Evolutionary conservation across 2,113 vertebrate species (phyloP).

Genomic region (Trogon surrucura): DNA sequence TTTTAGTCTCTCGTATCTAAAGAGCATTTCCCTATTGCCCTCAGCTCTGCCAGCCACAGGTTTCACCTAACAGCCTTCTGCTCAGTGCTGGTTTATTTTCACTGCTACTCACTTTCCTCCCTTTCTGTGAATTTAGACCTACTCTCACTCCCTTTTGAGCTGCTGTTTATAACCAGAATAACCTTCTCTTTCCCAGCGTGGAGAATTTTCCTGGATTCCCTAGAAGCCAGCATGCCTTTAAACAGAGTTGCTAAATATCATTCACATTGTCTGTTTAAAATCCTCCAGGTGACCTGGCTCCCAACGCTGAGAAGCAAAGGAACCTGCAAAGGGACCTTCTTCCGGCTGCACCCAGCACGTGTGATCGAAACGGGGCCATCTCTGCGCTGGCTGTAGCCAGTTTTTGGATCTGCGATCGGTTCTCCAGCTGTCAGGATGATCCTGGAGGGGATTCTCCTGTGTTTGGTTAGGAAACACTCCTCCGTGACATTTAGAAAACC

Average conservation of each 20-base stretch:
- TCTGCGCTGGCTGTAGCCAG: neutral
- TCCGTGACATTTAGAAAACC: neutral
- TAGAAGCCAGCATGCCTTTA: neutral
- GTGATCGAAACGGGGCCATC: fast-evolving
- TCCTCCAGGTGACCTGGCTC: neutral
- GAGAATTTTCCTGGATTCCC: neutral
- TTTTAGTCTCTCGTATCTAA: neutral
- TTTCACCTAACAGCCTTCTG: conserved; percentile 2
- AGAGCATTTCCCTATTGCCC: neutral
- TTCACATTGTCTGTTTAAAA: neutral
- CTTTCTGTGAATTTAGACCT: neutral
- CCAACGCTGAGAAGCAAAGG: neutral
- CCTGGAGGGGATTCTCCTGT: fast-evolving
- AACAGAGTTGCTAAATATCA: neutral
- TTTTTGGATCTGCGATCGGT: neutral
- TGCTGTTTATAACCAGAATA: neutral
- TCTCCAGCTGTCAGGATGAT: neutral
- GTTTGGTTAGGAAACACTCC: neutral
- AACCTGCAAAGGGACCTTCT: neutral
- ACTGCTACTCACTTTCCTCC: neutral
- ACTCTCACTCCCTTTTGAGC: neutral
- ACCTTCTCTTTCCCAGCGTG: neutral
- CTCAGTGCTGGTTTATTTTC: neutral
- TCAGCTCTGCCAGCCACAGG: neutral
- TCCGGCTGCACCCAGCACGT: neutral